These are phyloP conservation scores for Myrmecophaga tridactyla DNA, from an alignment of 2,113 vertebrate species.

Conservation along the genomic window DNA sequence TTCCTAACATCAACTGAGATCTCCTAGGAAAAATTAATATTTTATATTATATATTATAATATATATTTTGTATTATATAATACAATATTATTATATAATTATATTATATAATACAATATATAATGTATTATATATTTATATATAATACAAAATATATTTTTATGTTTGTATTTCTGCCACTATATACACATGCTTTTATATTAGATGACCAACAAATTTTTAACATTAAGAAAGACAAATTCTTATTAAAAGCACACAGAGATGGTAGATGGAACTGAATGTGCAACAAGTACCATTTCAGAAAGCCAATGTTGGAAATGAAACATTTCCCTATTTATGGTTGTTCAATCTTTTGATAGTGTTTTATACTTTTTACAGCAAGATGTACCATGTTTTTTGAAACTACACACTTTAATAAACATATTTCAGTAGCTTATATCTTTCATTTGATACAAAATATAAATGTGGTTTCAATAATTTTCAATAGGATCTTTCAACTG, in stretches of 20 bases:
- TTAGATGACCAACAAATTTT: neutral
- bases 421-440: neutral
- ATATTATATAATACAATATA: no score
- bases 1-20: neutral
- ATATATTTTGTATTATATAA: no score
- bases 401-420: neutral
- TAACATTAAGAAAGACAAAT: neutral
- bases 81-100: no score
- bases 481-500: neutral
- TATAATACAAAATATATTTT: no score
- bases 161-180: no score
- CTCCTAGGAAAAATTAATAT: neutral
- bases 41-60: no score
- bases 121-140: no score
- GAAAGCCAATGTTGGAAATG: neutral
- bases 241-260: neutral
- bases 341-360: neutral
- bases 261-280: neutral
- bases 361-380: neutral
- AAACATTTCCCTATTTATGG: neutral
- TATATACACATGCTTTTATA: neutral
- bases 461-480: neutral
- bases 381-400: neutral
- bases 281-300: neutral
- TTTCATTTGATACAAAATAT: neutral